Evolutionary conservation across 2,113 vertebrate genomes (phyloP), one percentile per base, ranked within the genome.

Genomic region (Bos javanicus): DNA sequence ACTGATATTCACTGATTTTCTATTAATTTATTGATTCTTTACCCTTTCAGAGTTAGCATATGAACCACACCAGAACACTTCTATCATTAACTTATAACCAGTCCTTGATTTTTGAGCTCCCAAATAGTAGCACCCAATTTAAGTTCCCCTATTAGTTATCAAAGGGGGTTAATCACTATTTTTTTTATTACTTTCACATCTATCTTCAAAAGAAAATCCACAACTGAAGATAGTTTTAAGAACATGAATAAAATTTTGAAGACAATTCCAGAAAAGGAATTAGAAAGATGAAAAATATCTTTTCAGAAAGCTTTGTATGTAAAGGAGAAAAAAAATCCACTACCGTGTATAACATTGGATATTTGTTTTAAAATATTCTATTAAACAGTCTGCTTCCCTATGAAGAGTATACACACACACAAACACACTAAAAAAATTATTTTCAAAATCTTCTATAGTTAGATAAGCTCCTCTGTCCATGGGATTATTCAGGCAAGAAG

Each of bases 401-500:
- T 59, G 16, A 89, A 89, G 23, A 10, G 13, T 36, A 60, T 2
- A 74, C 15, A 19, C 8, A 52, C 25, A 85, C 50, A 52, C 14
- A 26, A 54, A 84, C 52, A 84, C 1, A 39, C 50, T n/a, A 81
- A 46, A 91, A 91, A 81, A 57, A 71, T n/a, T 48, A 94, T 33
- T 46, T 86, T 96, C 39, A 93, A 94, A 93, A 82, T 54, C 7
- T 87, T 78, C 52, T 74, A 48, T 87, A 91, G 62, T 94, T 87
- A 90, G 39, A 74, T 74, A 74, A 74, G 67, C 67, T 74, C 67
- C 36, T 39, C n/a, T 74, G 67, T 74, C 67, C n/a, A 39, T 25
- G 21, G 19, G 67, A 25, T 74, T 23, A 39, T 74, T 36, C 67
- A 74, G 67, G 36, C 67, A 74, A 74, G n/a, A 39, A 71, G 67